These are phyloP conservation scores for Danaus chrysippus DNA, from an alignment of 2,888 invertebrate genomes.

Conservation along the genomic window DNA sequence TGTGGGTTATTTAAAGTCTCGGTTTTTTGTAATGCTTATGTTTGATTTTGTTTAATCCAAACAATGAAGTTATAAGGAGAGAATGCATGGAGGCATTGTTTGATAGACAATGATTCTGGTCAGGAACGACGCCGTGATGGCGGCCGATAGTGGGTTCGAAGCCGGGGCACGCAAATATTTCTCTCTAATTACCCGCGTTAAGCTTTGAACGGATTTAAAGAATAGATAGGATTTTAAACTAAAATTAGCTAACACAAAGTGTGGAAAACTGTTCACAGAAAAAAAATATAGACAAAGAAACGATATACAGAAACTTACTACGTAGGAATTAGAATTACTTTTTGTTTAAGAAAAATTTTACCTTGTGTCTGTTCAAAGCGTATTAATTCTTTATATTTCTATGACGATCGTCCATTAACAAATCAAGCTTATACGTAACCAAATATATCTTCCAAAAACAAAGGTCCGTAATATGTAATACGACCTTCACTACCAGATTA, in stretches of 20 bases:
- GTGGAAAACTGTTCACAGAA: too few relatives aligned
- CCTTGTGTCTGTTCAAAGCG: too few relatives aligned
- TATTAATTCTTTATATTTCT: too few relatives aligned
- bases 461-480: constrained; percentile 2
- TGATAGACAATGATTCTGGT: constrained; percentile 46
- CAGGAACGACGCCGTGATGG: constrained; percentile 57
- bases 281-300: too few relatives aligned
- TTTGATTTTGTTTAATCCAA: constrained; percentile 7
- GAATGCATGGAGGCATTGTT: constrained; percentile 48
- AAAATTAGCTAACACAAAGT: constrained; percentile 14
- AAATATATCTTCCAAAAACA: constrained; percentile 1
- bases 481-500: constrained; percentile 17
- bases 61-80: constrained; percentile 11
- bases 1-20: constrained; percentile 13
- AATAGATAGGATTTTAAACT: constrained; percentile 5
- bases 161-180: constrained; percentile 54
- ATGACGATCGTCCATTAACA: not conserved
- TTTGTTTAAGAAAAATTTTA: too few relatives aligned
- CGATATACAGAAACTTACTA: too few relatives aligned
- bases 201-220: constrained; percentile 33
- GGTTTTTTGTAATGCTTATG: constrained; percentile 8
- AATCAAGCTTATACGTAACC: not conserved
- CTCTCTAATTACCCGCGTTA: constrained; percentile 59
- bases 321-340: too few relatives aligned
- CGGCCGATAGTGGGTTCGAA: constrained; percentile 58